Evolutionary conservation across 2,113 vertebrate species (phyloP), one percentile per base, ranked within the genome.

Genomic region (Indri indri): DNA sequence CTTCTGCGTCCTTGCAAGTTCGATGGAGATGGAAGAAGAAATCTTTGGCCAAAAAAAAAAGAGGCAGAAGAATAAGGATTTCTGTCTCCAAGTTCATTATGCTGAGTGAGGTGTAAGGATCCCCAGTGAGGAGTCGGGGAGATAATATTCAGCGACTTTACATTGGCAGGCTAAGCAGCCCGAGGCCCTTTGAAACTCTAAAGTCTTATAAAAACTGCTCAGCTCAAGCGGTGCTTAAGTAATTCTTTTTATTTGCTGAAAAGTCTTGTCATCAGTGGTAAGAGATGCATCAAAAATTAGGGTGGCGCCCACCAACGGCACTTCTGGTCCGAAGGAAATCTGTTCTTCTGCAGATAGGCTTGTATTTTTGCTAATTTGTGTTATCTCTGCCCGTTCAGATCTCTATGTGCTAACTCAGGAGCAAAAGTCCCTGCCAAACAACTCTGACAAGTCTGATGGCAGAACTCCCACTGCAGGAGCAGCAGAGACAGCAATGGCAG

Each of bases 301-400:
- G 7, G 81, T 71, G 42, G n/a, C 0, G 16, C 3, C 9, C 50
- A 76, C 63, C 32, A 16, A 17, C 0, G 16, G 68, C 54, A 59
- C 86, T 45, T 89, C 82, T 66, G 57, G 89, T 82, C 18, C 12
- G 47, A 95, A 85, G 45, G 82, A 97, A 88, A 89, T 68, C 92
- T 95, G 88, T 12, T 93, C 96, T 59, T 92, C 47, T n/a, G 91
- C 90, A 96, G 90, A 93, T 63, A 73, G 8, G 93, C 14, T 91
- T 92, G 23, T 3, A 70, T n/a, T 34, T 9, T 0, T 1, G 80
- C 89, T 89, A 45, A 97, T 61, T 76, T 57, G 65, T 54, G 57
- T 74, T 34, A 92, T 59, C 96, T n/a, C 0, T 6, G 16, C 20
- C 96, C 25, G 14, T 66, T 50, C 14, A 17, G 32, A 50, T 47